Base-by-base conservation (phyloP, 2,113 vertebrate species). In the Tretioscincus oriximinensis region DNA sequence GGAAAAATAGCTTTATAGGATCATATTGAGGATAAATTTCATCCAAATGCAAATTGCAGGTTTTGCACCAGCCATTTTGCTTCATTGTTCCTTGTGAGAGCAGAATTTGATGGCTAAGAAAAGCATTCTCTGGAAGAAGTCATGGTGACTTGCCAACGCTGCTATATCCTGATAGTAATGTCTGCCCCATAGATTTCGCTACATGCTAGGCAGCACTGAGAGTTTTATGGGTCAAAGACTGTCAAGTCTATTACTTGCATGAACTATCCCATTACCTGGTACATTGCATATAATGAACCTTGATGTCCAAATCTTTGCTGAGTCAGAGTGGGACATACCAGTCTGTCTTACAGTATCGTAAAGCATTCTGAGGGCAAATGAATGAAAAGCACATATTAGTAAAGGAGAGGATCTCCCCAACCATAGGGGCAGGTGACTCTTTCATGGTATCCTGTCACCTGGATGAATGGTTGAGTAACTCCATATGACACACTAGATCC, bases 1-100 rank as follows among this genome's bases (percentile, higher is more conserved):
- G 47, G 5, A 41, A 41, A 83, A 88, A 84, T 2, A 54, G 18
- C 70, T 81, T 65, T 61, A 65, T 4, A 31, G 26, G 41, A 51
- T 63, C 2, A 61, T 64, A 78, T 58, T 18, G 3, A 78, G 7
- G 75, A 82, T 0, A 35, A 69, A 3, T 66, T 72, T 85, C 7
- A 49, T 5, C 67, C 68, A 35, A 22, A 11, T 64, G 72, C 73
- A 54, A 68, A 70, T 49, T 81, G 35, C 8, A 63, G 88, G 24
- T 1, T n/a, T 72, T 73, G 35, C 2, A 78, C 0, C 7, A n/a
- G 21, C 68, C 18, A 75, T 54, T 81, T 82, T 49, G n/a, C 64
- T 80, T 67, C 9, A 35, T 35, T 74, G 1, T 86, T 85, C 67
- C 67, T 69, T 24, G 7, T 47, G 74, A 76, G 35, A 64, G 24